Conservation (phyloP, 2,888 invertebrate genomes). For the Phragmatobia fuliginosa region DNA sequence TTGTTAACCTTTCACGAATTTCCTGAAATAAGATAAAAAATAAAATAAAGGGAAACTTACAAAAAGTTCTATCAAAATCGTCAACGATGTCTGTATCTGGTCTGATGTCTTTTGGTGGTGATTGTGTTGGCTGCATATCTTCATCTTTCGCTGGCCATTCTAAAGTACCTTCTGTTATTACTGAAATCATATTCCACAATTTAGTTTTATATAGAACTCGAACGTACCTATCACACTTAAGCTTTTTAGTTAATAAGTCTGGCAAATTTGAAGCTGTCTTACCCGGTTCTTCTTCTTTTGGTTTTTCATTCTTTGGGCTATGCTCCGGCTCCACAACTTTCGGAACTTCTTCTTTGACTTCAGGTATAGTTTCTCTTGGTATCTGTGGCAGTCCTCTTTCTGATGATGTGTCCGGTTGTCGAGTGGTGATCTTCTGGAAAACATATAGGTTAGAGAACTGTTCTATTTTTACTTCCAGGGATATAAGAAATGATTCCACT, state of each 20-base stretch:
- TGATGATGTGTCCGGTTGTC: slow-evolving; percentile 79
- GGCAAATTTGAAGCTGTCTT: slow-evolving; percentile 29
- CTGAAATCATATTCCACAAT: slow-evolving; percentile 37
- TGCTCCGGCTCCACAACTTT: slow-evolving; percentile 66
- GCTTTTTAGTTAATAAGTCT: not conserved
- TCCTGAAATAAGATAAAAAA: too few relatives aligned
- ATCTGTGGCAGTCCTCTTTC: slow-evolving; percentile 71
- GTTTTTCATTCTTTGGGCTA: slow-evolving; percentile 73
- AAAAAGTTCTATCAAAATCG: slow-evolving; percentile 71
- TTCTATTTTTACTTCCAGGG: not conserved
- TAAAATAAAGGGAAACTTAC: slow-evolving; percentile 55
- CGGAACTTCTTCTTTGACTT: slow-evolving; percentile 69
- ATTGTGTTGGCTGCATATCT: slow-evolving; percentile 68
- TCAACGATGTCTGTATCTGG: slow-evolving; percentile 68
- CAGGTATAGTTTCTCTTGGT: slow-evolving; percentile 69
- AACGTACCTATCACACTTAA: not conserved
- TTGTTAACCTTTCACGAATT: not conserved
- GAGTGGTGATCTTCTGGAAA: slow-evolving; percentile 78
- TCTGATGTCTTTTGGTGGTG: slow-evolving; percentile 70
- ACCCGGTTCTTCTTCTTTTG: slow-evolving; percentile 74
- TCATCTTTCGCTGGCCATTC: slow-evolving; percentile 80
- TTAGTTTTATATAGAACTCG: not conserved
- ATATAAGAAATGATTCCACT: not conserved
- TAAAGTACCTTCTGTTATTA: slow-evolving; percentile 74
- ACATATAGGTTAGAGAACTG: not conserved